Conservation (phyloP, 2,113 vertebrate genomes). For the Dromas ardeola region DNA sequence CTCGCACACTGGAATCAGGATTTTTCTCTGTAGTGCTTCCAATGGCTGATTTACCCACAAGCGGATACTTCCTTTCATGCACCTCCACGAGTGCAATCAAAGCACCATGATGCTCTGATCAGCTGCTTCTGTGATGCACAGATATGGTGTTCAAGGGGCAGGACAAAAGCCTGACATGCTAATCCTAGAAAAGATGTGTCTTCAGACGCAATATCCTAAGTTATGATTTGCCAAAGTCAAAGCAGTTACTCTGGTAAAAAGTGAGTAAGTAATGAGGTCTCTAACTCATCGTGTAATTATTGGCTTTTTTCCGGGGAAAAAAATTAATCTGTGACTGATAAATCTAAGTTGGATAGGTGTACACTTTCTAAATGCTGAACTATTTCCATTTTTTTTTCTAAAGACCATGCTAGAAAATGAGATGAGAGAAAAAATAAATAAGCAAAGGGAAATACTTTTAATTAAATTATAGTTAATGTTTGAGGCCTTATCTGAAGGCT, state of each 20-base stretch:
- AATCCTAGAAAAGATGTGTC: not conserved
- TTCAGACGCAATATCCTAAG: not conserved
- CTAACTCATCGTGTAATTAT: not conserved
- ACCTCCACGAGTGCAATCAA: not conserved
- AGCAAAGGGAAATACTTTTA: not conserved
- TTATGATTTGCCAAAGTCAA: not conserved
- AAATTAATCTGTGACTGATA: not conserved
- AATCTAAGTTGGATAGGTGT: not conserved
- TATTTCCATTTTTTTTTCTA: not conserved
- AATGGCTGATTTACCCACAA: not conserved
- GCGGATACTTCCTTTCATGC: not conserved
- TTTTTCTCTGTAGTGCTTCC: not conserved
- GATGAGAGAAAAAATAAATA: not conserved
- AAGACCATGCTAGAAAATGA: not conserved
- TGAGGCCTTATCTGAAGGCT: not conserved
- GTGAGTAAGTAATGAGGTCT: not conserved
- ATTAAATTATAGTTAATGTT: not conserved
- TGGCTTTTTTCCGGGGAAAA: not conserved
- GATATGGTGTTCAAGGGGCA: not conserved
- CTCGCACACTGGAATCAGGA: not conserved
- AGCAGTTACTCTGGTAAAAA: not conserved
- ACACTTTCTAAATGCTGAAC: not conserved
- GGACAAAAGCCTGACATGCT: not conserved
- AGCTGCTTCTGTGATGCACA: not conserved
- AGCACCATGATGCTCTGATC: not conserved